Evolutionary conservation across 2,888 invertebrate species (phyloP).

Genomic region (Cenopis cana): DNA sequence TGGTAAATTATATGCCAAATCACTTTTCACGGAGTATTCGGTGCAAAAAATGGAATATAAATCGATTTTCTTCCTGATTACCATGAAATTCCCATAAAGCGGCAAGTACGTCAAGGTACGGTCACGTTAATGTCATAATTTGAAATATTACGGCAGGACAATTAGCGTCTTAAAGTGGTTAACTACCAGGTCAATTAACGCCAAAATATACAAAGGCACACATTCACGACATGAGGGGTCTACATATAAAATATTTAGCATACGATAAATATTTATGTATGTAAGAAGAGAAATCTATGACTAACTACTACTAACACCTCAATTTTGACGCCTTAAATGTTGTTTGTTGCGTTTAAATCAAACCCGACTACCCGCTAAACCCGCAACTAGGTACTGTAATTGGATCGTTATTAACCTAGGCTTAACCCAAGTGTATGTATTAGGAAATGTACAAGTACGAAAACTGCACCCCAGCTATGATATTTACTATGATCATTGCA

Average conservation of each 20-base stretch:
- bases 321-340: no score
- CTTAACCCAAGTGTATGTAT: no score
- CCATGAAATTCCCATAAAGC: constrained; percentile 29
- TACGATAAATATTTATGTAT: no score
- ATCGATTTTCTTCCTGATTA: constrained; percentile 36
- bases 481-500: no score
- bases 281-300: no score
- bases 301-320: no score
- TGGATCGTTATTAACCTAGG: no score
- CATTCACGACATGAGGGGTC: constrained; percentile 21
- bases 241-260: background rate
- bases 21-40: background rate
- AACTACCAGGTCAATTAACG: constrained; percentile 30
- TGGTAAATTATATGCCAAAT: background rate
- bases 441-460: no score
- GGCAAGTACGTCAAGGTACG: constrained; percentile 11
- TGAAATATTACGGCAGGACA: constrained; percentile 27
- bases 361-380: no score
- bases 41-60: constrained; percentile 11
- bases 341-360: no score
- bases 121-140: constrained; percentile 36
- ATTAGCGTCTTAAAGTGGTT: constrained; percentile 35
- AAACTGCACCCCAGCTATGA: no score
- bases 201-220: constrained; percentile 27
- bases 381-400: no score